Conservation (phyloP, 1,140 invertebrate genomes). For the Pygmarrhopalites habei region DNA sequence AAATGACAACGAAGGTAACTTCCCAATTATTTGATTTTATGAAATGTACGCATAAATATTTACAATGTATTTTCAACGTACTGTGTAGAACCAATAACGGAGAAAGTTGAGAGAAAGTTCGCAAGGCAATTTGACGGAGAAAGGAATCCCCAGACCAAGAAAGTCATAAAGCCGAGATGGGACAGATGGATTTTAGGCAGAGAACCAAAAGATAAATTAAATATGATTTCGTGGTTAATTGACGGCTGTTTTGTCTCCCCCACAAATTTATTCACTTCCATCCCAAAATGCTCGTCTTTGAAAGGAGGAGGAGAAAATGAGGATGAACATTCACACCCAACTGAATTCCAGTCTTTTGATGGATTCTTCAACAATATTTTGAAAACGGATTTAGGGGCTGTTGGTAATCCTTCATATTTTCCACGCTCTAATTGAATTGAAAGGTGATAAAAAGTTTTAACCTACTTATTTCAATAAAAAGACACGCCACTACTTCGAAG, state of each 20-base stretch:
- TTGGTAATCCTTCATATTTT: conserved; percentile 24
- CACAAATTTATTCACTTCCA: not conserved
- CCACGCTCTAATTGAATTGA: too few species aligned
- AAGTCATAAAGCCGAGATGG: too few species aligned
- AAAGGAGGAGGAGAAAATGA: not conserved
- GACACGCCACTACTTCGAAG: conserved; percentile 53
- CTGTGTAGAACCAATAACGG: too few species aligned
- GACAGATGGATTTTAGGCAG: not conserved
- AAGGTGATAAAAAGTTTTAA: not conserved
- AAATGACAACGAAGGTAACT: too few species aligned
- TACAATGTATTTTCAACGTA: too few species aligned
- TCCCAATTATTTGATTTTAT: too few species aligned
- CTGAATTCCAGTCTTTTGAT: conserved; percentile 35
- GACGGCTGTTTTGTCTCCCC: conserved; percentile 22
- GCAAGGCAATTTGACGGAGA: too few species aligned
- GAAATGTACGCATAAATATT: too few species aligned
- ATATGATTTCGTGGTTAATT: conserved; percentile 34
- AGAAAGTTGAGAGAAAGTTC: too few species aligned
- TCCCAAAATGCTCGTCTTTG: not conserved
- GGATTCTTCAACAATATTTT: conserved; percentile 37
- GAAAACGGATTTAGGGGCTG: conserved; percentile 35
- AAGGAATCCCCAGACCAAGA: too few species aligned
- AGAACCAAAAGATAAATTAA: not conserved
- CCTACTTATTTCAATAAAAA: conserved; percentile 37
- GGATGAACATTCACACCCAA: too few species aligned